These are phyloP conservation scores for Phaethon lepturus DNA, from an alignment of 2,113 vertebrate species.

Conservation along the genomic window DNA sequence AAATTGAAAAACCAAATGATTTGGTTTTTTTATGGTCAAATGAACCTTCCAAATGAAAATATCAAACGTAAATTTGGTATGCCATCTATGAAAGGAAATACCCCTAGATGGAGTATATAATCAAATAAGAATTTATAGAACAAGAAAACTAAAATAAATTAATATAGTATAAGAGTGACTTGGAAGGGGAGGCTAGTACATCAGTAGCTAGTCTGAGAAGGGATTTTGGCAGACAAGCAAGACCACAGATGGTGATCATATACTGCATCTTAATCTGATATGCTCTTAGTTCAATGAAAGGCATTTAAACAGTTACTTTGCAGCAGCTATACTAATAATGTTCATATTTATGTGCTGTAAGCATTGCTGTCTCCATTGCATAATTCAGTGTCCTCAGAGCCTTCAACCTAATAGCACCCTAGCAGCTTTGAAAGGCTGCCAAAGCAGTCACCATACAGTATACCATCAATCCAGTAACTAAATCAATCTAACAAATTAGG, in stretches of 20 bases:
- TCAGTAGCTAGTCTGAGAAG: background rate
- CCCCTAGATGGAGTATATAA: background rate
- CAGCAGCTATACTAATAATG: background rate
- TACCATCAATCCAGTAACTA: background rate
- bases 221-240: background rate
- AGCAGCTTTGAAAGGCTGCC: slow-evolving; percentile 4
- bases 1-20: background rate
- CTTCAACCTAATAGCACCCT: background rate
- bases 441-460: background rate
- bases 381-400: background rate
- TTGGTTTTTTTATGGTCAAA: background rate
- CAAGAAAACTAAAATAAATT: background rate
- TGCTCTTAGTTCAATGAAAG: background rate
- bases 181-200: background rate
- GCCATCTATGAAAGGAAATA: background rate
- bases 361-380: background rate
- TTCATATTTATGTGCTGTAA: background rate
- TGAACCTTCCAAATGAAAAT: background rate
- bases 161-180: background rate
- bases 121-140: background rate
- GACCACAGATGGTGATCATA: background rate
- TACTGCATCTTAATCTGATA: background rate
- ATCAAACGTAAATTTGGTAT: background rate
- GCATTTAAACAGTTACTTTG: background rate
- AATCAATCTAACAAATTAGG: slow-evolving; percentile 1